Percentiles rank a stretch among this genome's conserved stretches.
phyloP scores from a whole-genome alignment of 2,888 invertebrate species.

The Epistrophe eligans region DNA sequence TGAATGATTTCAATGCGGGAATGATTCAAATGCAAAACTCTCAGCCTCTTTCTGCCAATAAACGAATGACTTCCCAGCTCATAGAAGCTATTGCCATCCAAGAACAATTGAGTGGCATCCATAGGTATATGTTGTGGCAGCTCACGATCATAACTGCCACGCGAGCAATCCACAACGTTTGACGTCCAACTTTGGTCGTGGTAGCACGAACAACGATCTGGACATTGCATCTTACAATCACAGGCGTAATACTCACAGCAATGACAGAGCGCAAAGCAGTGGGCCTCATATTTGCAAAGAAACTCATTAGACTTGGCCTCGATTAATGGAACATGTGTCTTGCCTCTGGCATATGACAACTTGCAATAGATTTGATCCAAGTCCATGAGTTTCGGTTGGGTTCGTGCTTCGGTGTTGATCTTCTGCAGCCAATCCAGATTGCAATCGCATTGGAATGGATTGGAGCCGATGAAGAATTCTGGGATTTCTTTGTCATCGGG shows the following conservation, averaged over 20 bases:
- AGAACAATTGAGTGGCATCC: slow-evolving; percentile 97
- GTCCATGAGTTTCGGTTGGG: slow-evolving; percentile 95
- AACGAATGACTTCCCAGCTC: slow-evolving; percentile 95
- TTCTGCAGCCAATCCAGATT: slow-evolving; percentile 97
- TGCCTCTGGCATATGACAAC: slow-evolving; percentile 92
- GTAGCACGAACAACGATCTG: slow-evolving; percentile 96
- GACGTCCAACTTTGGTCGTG: slow-evolving; percentile 97
- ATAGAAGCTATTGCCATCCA: slow-evolving; percentile 95
- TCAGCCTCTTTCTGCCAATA: slow-evolving; percentile 95
- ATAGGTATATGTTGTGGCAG: slow-evolving; percentile 95
- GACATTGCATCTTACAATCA: slow-evolving; percentile 99
- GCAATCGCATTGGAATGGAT: slow-evolving; percentile 97
- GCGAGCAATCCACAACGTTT: slow-evolving; percentile 96
- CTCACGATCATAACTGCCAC: slow-evolving; percentile 90
- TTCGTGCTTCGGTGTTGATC: slow-evolving; percentile 92
- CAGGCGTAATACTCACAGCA: slow-evolving; percentile 99
- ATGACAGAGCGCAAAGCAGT: slow-evolving; percentile 97
- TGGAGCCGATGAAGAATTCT: slow-evolving; percentile 96
- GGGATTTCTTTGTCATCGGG: slow-evolving; percentile 91
- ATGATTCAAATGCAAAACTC: slow-evolving; percentile 94
- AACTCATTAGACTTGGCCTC: slow-evolving; percentile 95
- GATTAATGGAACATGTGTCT: slow-evolving; percentile 92
- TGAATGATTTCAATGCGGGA: slow-evolving; percentile 93
- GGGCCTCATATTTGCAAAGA: slow-evolving; percentile 95
- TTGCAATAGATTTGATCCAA: slow-evolving; percentile 95